Conservation (phyloP, 2,888 invertebrate species). For the Cyclophora punctaria region DNA sequence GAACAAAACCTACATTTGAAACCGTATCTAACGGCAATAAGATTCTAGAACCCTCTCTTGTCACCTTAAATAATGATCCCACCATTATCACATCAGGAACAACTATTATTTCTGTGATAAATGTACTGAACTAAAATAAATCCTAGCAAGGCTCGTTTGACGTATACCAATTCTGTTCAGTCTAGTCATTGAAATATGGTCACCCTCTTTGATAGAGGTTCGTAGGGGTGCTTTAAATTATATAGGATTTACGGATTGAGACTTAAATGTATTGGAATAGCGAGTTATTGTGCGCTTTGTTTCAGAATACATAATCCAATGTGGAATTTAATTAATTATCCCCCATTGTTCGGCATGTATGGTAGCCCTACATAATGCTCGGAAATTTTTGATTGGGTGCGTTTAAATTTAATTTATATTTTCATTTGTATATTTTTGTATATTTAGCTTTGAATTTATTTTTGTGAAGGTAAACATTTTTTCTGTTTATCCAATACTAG, state of each 20-base stretch:
- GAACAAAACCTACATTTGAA: no score
- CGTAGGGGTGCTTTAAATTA: constrained; percentile 16
- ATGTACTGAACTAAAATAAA: constrained; percentile 3
- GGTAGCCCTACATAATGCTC: constrained; percentile 1
- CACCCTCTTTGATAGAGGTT: constrained; percentile 2
- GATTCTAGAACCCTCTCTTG: no score
- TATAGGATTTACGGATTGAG: constrained; percentile 23
- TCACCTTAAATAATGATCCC: no score
- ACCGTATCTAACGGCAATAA: no score
- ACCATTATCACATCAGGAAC: neutral
- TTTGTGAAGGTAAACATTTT: neutral
- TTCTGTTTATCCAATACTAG: no score
- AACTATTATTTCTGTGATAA: neutral
- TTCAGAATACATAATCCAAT: constrained; percentile 17
- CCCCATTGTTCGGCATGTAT: constrained; percentile 4
- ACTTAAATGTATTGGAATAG: constrained; percentile 32
- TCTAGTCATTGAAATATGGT: constrained; percentile 6
- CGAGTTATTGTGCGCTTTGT: constrained; percentile 24
- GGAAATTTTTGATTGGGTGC: neutral
- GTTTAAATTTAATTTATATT: no score
- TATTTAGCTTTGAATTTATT: neutral
- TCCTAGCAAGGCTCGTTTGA: constrained; percentile 1
- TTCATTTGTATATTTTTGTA: no score
- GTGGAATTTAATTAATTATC: constrained; percentile 15
- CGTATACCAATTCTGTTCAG: constrained; percentile 1